Base-by-base conservation (phyloP, 2,888 invertebrate species). In the Heliconius aoede region DNA sequence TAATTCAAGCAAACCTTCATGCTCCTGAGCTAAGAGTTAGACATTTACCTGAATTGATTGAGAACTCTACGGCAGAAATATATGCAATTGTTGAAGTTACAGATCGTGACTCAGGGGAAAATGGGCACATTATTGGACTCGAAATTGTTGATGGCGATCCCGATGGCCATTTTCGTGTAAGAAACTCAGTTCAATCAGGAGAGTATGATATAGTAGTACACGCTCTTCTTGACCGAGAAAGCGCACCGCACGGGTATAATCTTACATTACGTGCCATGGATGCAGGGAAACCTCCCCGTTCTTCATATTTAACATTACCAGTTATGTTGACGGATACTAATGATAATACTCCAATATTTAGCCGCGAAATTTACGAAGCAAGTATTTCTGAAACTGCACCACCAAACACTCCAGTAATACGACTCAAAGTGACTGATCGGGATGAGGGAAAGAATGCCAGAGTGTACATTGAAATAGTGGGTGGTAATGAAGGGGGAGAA, bases 141-240 rank as follows among this genome's bases (percentile, higher is more conserved):
- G 97, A 98, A 83, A 98, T 99, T 76, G 96, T 98, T 7, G 97
- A 97, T 80, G 98, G 99, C 0, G 98, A 98, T 89, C 97, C 98
- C 0, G 97, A 98, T 83, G 98, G 98, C 0, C 97, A 98, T 90
- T 98, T 99, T 90, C 95, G 97, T 73, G 96, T 99, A 74, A 87
- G 90, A 3, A 94, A 95, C 67, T 95, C 96, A 0, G 94, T 95
- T 36, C 95, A 95, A 84, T 90, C 92, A 8, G 96, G 96, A 69
- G 97, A 97, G 89, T 98, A 95, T 89, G 97, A 97, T 85, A 97
- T 99, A 80, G 96, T 97, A 81, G 97, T 98, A 46, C 95, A 97
- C 81, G 96, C 96, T 79, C 91, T 97, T 76, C 91, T 98, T 73
- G 97, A 98, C 86, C 95, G 97, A n/a, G 97, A 97, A 87, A 94